Base-by-base conservation (phyloP, 2,888 invertebrate genomes). In the Subacronicta megacephala region DNA sequence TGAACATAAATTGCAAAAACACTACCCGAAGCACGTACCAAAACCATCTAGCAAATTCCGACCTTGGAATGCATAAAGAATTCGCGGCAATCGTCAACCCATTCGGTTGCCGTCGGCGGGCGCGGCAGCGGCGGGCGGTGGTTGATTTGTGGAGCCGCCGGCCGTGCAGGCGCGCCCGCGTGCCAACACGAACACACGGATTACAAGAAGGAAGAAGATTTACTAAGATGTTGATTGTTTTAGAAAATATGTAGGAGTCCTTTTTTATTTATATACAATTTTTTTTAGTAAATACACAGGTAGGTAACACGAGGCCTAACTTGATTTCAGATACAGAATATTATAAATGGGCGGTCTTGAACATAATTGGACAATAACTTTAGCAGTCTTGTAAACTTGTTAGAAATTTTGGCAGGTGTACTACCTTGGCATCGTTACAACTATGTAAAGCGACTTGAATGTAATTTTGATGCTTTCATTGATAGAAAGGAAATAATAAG, bases 81-180 rank as follows among this genome's bases (percentile, higher is more conserved):
- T 80, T 75, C 71, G 65, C 52, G 59, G 70, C 62, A 62, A 58
- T 72, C 68, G 72, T 69, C 75, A 79, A 66, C 64, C 72, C 72
- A 51, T 57, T 66, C 62, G 51, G 56, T 49, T 70, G 64, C 64
- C 57, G 66, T 42, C 66, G 64, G 47, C 53, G 41, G 41, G 50
- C 38, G 47, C 18, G 23, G 50, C 60, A 67, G 50, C 53, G 56
- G 50, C 53, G 54, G 54, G 45, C 33, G 45, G 59, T 72, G 75
- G 83, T 84, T 83, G 84, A 88, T 88, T 88, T 89, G 88, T 86
- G 83, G 80, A 73, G 53, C 56, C 62, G 69, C 53, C 70, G 60
- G 47, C 56, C 66, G 60, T 61, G 73, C 68, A 72, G 64, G 64
- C 61, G 62, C 55, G 61, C 50, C 74, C 57, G 81, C 82, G 72